Evolutionary conservation across 2,797 vertebrate species (phyloP).

Genomic region (Myotis myotis): DNA sequence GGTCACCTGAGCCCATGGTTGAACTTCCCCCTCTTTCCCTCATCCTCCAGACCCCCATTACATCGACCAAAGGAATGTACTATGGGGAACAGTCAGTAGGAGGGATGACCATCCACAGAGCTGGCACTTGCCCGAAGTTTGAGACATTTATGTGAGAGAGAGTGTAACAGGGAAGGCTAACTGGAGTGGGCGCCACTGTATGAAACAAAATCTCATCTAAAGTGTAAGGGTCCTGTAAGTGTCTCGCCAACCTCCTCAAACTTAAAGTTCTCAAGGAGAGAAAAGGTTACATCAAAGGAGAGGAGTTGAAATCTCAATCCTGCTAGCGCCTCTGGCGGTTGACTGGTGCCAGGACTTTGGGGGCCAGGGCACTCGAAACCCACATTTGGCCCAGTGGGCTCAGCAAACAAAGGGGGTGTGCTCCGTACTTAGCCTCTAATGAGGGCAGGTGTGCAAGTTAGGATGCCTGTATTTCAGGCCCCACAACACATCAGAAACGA

Average conservation of each 20-base stretch:
- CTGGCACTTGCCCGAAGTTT: neutral
- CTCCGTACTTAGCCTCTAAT: neutral
- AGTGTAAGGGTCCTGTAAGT: neutral
- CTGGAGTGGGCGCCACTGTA: neutral
- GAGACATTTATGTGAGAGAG: neutral
- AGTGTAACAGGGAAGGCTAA: neutral
- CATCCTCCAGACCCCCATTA: neutral
- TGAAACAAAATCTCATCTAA: neutral
- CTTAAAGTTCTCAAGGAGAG: neutral
- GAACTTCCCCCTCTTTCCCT: neutral
- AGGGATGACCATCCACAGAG: neutral
- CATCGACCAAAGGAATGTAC: neutral
- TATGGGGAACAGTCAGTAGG: neutral
- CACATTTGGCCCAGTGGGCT: neutral
- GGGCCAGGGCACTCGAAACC: neutral
- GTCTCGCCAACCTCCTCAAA: neutral
- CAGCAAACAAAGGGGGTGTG: neutral
- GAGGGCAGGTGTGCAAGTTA: neutral
- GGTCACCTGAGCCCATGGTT: neutral
- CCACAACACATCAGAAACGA: neutral
- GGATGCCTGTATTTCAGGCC: neutral
- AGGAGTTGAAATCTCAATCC: neutral
- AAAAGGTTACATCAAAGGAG: neutral
- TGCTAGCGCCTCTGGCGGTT: neutral
- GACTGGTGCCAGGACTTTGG: neutral